A percentile compares a stretch with the other conserved stretches of the same genome.
phyloP scores from a whole-genome alignment of 2,888 invertebrate genomes.

The Alitta virens region DNA sequence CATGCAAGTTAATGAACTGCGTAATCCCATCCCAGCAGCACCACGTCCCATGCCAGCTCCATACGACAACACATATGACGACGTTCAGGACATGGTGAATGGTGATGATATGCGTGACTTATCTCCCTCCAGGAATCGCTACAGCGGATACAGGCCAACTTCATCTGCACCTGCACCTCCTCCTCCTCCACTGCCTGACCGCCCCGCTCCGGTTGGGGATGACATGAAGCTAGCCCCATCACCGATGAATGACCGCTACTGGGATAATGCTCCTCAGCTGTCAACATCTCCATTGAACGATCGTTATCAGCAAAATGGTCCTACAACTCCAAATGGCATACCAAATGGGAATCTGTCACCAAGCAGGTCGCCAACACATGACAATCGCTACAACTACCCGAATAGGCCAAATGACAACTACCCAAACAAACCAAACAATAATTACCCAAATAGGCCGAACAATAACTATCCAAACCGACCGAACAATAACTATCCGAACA shows the following conservation, averaged over 20 bases:
- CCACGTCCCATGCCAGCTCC: conserved; percentile 31
- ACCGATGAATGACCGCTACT: conserved; percentile 41
- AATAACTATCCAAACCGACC: no score
- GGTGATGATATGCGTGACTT: conserved; percentile 7
- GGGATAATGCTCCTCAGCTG: neutral
- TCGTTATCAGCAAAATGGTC: neutral
- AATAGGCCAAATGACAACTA: no score
- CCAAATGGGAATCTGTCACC: conserved; percentile 3
- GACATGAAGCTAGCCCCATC: conserved; percentile 27
- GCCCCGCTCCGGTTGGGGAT: conserved; percentile 40
- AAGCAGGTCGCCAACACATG: no score
- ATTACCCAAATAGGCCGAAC: no score
- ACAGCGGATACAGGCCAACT: neutral
- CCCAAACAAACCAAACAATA: no score
- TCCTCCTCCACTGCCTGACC: neutral
- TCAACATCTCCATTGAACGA: neutral
- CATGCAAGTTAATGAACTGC: conserved; percentile 36
- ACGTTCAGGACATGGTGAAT: neutral
- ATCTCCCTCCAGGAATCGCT: neutral
- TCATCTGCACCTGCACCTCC: no score
- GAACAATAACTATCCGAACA: no score
- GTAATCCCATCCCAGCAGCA: conserved; percentile 38
- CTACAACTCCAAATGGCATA: neutral
- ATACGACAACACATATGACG: conserved; percentile 20
- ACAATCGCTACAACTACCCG: neutral